Conservation (phyloP, 2,797 vertebrate genomes). For the Helarctos malayanus region DNA sequence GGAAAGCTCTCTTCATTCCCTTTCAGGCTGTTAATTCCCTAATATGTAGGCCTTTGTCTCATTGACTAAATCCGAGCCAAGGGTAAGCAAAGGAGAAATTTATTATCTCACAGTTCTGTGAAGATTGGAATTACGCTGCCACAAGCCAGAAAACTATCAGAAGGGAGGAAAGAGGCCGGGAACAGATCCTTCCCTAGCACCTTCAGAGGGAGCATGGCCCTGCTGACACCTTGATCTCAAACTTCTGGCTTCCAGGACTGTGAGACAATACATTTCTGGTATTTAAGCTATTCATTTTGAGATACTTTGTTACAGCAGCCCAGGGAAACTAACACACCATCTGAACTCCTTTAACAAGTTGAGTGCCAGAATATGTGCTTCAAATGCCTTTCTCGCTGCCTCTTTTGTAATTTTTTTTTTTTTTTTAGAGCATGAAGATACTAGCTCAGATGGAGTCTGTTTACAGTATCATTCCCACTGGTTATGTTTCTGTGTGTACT, state of each 20-base stretch:
- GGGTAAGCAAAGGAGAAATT: slow-evolving; percentile 3
- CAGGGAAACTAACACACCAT: background rate
- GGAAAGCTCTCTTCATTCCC: slow-evolving; percentile 38
- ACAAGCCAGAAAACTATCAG: background rate
- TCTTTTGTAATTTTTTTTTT: background rate
- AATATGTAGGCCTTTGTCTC: slow-evolving; percentile 39
- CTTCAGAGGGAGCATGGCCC: background rate
- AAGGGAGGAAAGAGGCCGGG: background rate
- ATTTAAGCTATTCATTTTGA: background rate
- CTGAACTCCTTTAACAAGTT: background rate
- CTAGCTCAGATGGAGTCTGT: background rate
- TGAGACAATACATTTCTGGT: background rate
- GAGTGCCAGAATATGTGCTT: background rate
- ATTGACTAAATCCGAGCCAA: slow-evolving; percentile 20
- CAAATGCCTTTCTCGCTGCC: background rate
- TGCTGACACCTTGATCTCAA: background rate
- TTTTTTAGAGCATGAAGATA: background rate
- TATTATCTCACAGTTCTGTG: background rate
- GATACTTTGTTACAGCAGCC: background rate
- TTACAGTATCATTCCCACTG: background rate
- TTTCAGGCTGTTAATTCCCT: background rate
- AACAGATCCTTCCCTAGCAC: background rate
- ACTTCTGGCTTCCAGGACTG: background rate
- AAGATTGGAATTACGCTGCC: background rate
- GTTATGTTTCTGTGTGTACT: background rate